Conservation (phyloP, 2,113 vertebrate species). For the Rhinolophus sinicus region DNA sequence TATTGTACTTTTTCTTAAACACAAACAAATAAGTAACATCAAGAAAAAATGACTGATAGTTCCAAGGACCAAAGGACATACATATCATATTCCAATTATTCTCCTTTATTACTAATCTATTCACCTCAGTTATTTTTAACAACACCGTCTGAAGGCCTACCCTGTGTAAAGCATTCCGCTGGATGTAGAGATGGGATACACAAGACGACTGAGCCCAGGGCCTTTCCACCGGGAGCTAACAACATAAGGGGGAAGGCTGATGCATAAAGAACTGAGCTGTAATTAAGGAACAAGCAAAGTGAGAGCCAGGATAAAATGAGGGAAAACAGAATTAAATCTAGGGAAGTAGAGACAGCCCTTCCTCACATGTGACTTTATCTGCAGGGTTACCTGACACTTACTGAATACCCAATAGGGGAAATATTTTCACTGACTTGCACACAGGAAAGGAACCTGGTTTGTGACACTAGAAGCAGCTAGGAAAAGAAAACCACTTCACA, state of each 20-base stretch:
- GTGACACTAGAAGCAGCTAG: background rate
- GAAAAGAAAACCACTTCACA: slow-evolving; percentile 5
- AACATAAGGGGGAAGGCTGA: accelerated
- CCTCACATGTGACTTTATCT: background rate
- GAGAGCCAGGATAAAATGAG: background rate
- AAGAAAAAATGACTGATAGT: slow-evolving; percentile 23
- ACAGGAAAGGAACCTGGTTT: background rate
- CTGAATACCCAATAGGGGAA: background rate
- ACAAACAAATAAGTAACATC: slow-evolving; percentile 22
- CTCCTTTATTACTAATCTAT: slow-evolving; percentile 49
- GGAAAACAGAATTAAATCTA: background rate
- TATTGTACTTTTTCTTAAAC: background rate
- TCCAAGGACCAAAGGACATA: slow-evolving; percentile 43
- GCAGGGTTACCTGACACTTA: background rate
- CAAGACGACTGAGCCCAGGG: background rate
- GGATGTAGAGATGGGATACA: background rate
- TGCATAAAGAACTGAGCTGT: background rate
- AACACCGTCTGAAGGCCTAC: slow-evolving; percentile 18
- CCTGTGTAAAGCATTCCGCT: background rate
- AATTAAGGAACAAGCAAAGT: background rate
- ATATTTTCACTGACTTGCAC: background rate
- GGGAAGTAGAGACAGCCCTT: background rate
- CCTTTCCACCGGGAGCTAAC: background rate
- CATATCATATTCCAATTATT: slow-evolving; percentile 51
- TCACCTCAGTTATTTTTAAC: slow-evolving; percentile 52